Base-by-base conservation (phyloP, 2,797 vertebrate genomes). In the Falco novaeseelandiae region DNA sequence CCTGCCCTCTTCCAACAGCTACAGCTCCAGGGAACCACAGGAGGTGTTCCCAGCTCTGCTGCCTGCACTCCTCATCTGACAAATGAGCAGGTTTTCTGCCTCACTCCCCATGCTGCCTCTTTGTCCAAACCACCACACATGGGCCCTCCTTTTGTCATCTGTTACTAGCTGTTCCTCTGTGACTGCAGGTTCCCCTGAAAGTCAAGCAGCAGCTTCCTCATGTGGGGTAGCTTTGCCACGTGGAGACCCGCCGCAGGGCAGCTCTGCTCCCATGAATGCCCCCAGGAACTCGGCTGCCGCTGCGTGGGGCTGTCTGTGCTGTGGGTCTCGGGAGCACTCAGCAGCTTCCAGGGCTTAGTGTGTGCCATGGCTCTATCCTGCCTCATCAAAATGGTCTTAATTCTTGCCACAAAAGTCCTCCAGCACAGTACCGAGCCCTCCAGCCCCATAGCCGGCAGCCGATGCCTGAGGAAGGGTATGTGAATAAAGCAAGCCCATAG, bases 1-100 rank as follows among this genome's bases (percentile, higher is more conserved):
- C 78, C 87, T 90, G 87, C 26, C 77, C 54, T 92, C 72, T 90
- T 88, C 62, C 81, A 89, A 83, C 69, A 94, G 55, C 88, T 90
- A 48, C 65, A 91, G 71, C 42, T 89, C 78, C 54, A 78, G 92
- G 77, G 66, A 94, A 55, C 63, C 72, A 76, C 58, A 71, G 94
- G 96, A 93, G 51, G 74, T 61, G 40, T 65, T 96, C 83, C 74
- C 86, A 79, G 71, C 72, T 92, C 72, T 90, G 59, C 72, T 78
- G 70, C 76, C 79, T 82, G 55, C 58, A 36, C 36, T 88, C 40
- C 34, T 92, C 34, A n/a, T 79, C 62, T 20, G 15, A 81, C 61
- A 87, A 90, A 90, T 32, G 49, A 61, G 49, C 46, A 48, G 55
- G 44, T 89, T 93, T 94, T 82, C 73, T 82, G 51, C 66, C 44